These are phyloP conservation scores for Chrosomus eos DNA, from an alignment of 2,797 vertebrate species.

Conservation along the genomic window DNA sequence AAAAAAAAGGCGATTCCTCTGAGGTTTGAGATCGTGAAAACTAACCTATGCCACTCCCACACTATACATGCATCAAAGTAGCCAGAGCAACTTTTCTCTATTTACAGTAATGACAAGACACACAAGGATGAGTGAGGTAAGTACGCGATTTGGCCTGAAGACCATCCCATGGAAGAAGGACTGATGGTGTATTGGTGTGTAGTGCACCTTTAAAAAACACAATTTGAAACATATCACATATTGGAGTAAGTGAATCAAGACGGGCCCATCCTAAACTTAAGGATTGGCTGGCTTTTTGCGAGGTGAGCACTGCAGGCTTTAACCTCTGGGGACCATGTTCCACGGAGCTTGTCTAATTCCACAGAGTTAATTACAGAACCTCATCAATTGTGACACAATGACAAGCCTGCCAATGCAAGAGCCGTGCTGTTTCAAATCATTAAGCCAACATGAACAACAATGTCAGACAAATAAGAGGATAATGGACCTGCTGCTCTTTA, in stretches of 20 bases:
- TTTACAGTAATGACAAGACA: background rate
- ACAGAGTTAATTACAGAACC: conserved; percentile 58
- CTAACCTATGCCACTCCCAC: background rate
- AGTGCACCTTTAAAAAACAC: background rate
- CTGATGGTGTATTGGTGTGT: background rate
- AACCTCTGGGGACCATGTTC: conserved; percentile 30
- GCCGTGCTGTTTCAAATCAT: conserved; percentile 55
- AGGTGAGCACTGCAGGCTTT: conserved; percentile 26
- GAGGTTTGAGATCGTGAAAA: too few species aligned
- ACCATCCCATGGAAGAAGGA: background rate
- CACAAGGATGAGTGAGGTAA: background rate
- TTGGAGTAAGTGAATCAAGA: conserved; percentile 28
- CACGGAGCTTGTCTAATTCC: conserved; percentile 48
- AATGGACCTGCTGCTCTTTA: conserved; percentile 50
- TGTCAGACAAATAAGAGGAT: conserved; percentile 61
- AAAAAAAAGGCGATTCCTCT: too few species aligned
- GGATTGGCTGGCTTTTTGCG: conserved; percentile 11
- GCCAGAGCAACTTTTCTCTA: background rate
- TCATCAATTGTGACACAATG: conserved; percentile 57
- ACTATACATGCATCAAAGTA: background rate
- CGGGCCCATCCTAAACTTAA: conserved; percentile 9
- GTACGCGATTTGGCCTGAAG: background rate
- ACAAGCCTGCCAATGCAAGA: conserved; percentile 44
- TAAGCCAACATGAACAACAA: conserved; percentile 56
- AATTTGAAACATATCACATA: conserved; percentile 28